A percentile compares a stretch with the other conserved stretches of the same genome.
Conservation (phyloP, 2,888 invertebrate genomes). For the Argyresthia albistria region DNA sequence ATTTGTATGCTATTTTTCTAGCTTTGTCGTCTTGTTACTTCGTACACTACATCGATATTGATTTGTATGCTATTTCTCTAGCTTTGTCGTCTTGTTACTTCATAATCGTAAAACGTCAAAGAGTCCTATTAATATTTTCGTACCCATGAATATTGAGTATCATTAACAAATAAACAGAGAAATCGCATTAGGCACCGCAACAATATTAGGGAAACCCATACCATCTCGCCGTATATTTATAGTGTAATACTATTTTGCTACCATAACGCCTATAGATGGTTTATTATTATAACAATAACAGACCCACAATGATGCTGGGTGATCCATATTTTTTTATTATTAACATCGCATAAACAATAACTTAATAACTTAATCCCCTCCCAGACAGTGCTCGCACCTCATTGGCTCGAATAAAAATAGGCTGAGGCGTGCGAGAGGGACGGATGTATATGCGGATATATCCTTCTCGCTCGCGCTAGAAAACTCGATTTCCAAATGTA, state of each 20-base stretch:
- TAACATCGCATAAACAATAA: constrained; percentile 69
- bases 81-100: no score
- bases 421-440: constrained; percentile 55
- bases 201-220: constrained; percentile 44
- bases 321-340: constrained; percentile 62
- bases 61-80: no score
- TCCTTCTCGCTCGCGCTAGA: constrained; percentile 35
- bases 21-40: no score
- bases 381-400: constrained; percentile 50
- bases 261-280: constrained; percentile 22
- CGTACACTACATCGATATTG: no score
- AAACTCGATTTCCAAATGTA: constrained; percentile 62
- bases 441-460: constrained; percentile 27
- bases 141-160: not conserved
- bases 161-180: constrained; percentile 39
- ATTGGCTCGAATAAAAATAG: constrained; percentile 65
- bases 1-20: no score
- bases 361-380: constrained; percentile 65
- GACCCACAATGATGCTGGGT: constrained; percentile 32
- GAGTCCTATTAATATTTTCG: no score
- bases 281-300: constrained; percentile 50
- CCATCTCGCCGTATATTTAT: constrained; percentile 52
- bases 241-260: constrained; percentile 29
- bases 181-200: constrained; percentile 35
- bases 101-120: no score